A percentile compares a stretch with the other conserved stretches of the same genome.
Conservation (phyloP, 2,888 invertebrate species). For the Cryptus viduatorius region DNA sequence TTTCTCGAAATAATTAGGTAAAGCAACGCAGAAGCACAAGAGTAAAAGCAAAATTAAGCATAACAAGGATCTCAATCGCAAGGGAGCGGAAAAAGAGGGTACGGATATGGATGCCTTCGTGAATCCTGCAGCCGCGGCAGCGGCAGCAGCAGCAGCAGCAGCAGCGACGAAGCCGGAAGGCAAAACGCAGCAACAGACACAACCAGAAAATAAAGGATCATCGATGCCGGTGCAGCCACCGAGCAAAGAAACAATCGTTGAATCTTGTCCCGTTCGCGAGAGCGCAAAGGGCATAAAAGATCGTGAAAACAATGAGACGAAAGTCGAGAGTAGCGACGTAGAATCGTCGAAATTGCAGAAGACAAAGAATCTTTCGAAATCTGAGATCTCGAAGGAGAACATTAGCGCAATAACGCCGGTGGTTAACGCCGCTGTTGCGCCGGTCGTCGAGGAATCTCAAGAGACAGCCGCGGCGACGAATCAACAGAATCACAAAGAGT, state of each 20-base stretch:
- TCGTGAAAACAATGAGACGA: constrained; percentile 63
- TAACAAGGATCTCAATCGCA: constrained; percentile 86
- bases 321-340: constrained; percentile 64
- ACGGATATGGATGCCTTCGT: constrained; percentile 88
- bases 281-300: constrained; percentile 50
- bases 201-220: constrained; percentile 69
- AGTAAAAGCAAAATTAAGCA: constrained; percentile 85
- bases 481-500: constrained; percentile 74
- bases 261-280: constrained; percentile 55
- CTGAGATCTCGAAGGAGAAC: constrained; percentile 71
- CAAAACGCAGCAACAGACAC: constrained; percentile 68
- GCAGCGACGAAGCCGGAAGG: constrained; percentile 71
- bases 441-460: constrained; percentile 50
- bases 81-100: constrained; percentile 87
- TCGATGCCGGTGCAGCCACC: constrained; percentile 32
- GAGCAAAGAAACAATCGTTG: constrained; percentile 67
- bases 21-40: constrained; percentile 85
- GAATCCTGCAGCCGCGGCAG: constrained; percentile 72
- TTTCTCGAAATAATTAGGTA: constrained; percentile 74
- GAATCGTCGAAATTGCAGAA: constrained; percentile 57
- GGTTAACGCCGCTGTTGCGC: constrained; percentile 2
- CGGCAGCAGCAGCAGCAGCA: constrained; percentile 71
- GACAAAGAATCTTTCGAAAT: constrained; percentile 45
- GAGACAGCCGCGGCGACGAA: constrained; percentile 39
- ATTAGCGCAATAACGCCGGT: constrained; percentile 11